phyloP scores from a whole-genome alignment of 53 echinoderm and acorn worm genomes.

The Temnopleurus reevesii region DNA sequence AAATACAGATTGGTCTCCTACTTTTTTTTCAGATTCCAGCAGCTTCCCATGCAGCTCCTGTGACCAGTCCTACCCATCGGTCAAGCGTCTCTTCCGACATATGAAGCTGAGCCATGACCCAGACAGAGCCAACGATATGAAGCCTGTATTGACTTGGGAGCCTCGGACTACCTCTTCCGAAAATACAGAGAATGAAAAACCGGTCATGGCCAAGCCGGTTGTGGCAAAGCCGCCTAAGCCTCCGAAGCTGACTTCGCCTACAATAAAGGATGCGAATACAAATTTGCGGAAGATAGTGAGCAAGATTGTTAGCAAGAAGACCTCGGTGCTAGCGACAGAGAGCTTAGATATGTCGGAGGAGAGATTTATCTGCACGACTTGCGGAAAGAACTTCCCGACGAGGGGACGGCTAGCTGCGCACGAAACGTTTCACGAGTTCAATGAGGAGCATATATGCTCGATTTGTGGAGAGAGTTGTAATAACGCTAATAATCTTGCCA shows the following conservation, averaged over 20 bases:
- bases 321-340: not conserved
- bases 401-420: conserved; percentile 43
- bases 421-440: conserved; percentile 52
- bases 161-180: not conserved
- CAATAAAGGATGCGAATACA: too few relatives aligned
- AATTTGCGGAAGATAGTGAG: too few relatives aligned
- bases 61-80: not conserved
- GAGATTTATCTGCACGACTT: conserved; percentile 43
- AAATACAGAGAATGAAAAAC: conserved; percentile 1
- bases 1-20: not conserved
- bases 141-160: conserved; percentile 47
- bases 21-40: conserved; percentile 15
- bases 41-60: conserved; percentile 29
- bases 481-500: conserved; percentile 36
- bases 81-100: conserved; percentile 34
- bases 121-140: conserved; percentile 15
- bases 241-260: not conserved
- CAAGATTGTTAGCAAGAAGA: not conserved
- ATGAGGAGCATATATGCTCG: conserved; percentile 13
- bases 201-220: not conserved
- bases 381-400: conserved; percentile 55
- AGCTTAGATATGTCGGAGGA: not conserved
- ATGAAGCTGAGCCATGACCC: conserved; percentile 44
- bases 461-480: not conserved
- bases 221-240: not conserved